Conservation (phyloP, 2,113 vertebrate species). For the Oncorhynchus kisutch region DNA sequence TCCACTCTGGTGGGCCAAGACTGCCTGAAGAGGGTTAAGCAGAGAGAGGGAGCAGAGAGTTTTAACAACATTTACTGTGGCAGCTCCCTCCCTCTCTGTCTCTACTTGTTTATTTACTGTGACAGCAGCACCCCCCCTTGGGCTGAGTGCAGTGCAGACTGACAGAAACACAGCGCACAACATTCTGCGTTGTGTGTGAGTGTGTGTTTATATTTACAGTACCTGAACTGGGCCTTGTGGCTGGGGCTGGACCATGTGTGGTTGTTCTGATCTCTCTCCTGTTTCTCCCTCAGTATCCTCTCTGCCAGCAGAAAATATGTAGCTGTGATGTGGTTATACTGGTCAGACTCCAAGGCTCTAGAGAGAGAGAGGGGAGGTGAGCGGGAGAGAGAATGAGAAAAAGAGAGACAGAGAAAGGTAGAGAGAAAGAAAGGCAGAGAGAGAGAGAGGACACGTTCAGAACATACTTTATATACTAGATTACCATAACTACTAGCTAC, state of each 20-base stretch:
- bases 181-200: not conserved
- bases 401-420: not conserved
- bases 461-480: conserved; percentile 2
- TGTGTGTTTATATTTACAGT: conserved; percentile 15
- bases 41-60: not conserved
- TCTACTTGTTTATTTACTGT: not conserved
- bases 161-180: not conserved
- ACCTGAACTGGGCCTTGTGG: conserved; percentile 96
- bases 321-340: conserved; percentile 98
- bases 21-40: conserved; percentile 75
- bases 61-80: not conserved
- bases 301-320: conserved; percentile 97
- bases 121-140: not conserved
- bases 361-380: not conserved
- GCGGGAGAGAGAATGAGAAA: not conserved
- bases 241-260: conserved; percentile 93
- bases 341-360: conserved; percentile 95
- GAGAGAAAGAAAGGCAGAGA: not conserved
- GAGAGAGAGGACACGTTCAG: not conserved
- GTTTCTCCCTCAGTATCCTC: conserved; percentile 91
- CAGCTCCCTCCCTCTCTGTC: not conserved
- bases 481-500: not conserved
- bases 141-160: not conserved
- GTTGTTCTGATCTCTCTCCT: conserved; percentile 88
- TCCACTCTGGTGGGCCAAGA: conserved; percentile 97